Evolutionary conservation across 2,888 invertebrate genomes (phyloP).

Genomic region (Andricus curvator): DNA sequence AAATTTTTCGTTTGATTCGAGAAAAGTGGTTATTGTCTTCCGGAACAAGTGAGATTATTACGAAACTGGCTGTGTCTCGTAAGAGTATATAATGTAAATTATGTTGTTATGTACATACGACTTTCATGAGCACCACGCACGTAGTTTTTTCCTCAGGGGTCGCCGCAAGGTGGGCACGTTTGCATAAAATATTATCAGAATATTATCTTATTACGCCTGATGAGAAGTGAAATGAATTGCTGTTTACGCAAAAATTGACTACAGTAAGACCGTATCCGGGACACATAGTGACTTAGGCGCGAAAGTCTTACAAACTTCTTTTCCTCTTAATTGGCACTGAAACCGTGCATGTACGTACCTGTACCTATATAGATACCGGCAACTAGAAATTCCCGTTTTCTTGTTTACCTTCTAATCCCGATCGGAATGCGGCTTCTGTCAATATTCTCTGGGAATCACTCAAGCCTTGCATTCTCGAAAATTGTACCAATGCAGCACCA

Average conservation of each 20-base stretch:
- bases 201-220: neutral
- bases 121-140: constrained; percentile 1
- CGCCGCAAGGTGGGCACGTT: neutral
- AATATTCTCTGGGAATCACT: constrained; percentile 24
- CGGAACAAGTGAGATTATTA: constrained; percentile 7
- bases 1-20: neutral
- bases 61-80: neutral
- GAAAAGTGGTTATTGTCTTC: neutral
- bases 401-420: constrained; percentile 53
- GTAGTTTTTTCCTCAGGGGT: neutral
- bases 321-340: constrained; percentile 61
- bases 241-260: constrained; percentile 1
- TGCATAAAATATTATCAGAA: neutral
- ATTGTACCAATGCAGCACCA: neutral
- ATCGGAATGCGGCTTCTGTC: constrained; percentile 37
- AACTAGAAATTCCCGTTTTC: constrained; percentile 47
- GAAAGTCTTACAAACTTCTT: constrained; percentile 61
- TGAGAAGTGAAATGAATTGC: constrained; percentile 11
- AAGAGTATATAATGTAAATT: neutral
- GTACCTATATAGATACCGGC: constrained; percentile 44
- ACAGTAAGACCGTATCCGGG: constrained; percentile 13
- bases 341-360: constrained; percentile 31
- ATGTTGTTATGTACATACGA: neutral
- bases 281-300: constrained; percentile 46
- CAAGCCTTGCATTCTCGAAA: neutral